Evolutionary conservation across 2,797 vertebrate genomes (phyloP).

Genomic region (Dermochelys coriacea): DNA sequence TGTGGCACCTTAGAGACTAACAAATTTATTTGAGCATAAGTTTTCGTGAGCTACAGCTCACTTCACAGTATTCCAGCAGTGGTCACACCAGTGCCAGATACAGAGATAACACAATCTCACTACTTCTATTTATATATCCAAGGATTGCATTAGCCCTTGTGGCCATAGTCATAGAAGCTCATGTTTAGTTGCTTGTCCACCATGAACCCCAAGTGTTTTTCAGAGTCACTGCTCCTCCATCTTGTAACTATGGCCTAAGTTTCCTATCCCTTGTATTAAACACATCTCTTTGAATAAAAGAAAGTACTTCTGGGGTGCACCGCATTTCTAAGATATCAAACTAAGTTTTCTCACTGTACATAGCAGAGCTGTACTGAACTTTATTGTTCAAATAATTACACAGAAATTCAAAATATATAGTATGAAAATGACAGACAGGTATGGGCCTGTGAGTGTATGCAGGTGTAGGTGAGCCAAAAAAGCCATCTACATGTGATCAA

Average conservation of each 20-base stretch:
- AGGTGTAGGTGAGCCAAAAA: neutral
- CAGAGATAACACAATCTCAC: neutral
- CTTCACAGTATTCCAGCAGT: neutral
- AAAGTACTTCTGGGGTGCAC: neutral
- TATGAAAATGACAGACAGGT: neutral
- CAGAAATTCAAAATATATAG: fast-evolving
- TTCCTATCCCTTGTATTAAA: too few relatives aligned
- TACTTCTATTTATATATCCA: neutral
- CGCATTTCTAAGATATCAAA: neutral
- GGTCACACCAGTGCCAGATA: neutral
- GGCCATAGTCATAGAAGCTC: neutral
- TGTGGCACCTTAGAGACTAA: too few relatives aligned
- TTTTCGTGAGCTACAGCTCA: too few relatives aligned
- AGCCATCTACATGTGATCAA: neutral
- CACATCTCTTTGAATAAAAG: neutral
- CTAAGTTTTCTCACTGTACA: neutral
- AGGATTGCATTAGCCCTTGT: neutral
- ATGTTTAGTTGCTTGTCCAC: neutral
- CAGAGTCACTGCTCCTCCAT: fast-evolving
- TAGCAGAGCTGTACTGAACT: neutral
- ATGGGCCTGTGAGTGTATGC: neutral
- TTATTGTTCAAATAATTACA: neutral
- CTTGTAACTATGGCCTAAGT: fast-evolving
- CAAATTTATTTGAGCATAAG: too few relatives aligned
- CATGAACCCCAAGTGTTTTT: neutral